Percentiles rank a stretch among this genome's conserved stretches.
These are phyloP conservation scores for Prionace glauca DNA, from an alignment of 2,797 vertebrate species.

Conservation along the genomic window DNA sequence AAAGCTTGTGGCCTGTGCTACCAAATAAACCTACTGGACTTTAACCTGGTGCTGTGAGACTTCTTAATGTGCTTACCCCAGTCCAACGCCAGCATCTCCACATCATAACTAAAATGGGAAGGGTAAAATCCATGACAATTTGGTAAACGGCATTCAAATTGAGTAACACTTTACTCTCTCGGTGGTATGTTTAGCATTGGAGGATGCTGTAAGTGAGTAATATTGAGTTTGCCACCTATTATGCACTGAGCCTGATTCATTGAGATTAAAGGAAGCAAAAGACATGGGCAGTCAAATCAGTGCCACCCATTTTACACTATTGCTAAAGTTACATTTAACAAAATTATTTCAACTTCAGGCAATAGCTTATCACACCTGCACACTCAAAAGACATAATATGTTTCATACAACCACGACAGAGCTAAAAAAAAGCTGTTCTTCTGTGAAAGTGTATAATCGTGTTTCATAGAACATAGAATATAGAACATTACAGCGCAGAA, in stretches of 20 bases:
- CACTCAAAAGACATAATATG: not conserved
- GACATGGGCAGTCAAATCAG: not conserved
- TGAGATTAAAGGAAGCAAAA: not conserved
- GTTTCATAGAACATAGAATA: too few species aligned
- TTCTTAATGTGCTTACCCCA: too few species aligned
- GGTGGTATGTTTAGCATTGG: not conserved
- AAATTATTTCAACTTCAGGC: not conserved
- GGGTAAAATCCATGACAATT: not conserved
- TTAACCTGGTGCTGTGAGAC: too few species aligned
- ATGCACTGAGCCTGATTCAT: not conserved
- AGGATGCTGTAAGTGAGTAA: not conserved
- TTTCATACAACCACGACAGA: not conserved
- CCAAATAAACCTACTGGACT: too few species aligned
- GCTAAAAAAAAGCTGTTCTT: not conserved
- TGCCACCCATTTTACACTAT: not conserved
- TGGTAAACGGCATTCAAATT: not conserved
- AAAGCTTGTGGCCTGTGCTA: too few species aligned
- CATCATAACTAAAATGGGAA: not conserved
- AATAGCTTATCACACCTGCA: not conserved
- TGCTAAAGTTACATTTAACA: not conserved
- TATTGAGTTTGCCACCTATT: not conserved
- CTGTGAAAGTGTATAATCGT: not conserved
- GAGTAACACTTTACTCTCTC: not conserved
- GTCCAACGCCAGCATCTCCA: too few species aligned
- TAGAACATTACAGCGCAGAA: too few species aligned